phyloP scores from a whole-genome alignment of 1,140 invertebrate genomes.

The Pachypeltis micranthus region DNA sequence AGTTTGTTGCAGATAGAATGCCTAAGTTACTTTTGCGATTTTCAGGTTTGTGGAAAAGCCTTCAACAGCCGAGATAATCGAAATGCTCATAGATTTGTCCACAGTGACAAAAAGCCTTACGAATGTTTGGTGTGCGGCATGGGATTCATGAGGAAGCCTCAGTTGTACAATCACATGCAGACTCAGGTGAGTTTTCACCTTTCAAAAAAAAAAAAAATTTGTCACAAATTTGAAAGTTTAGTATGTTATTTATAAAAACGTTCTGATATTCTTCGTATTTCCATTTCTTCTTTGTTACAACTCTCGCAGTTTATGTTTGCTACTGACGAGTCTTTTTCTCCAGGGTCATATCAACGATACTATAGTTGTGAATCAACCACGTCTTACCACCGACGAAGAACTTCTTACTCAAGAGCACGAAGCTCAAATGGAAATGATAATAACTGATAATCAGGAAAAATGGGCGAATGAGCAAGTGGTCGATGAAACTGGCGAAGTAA shows the following conservation, averaged over 20 bases:
- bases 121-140: constrained; percentile 67
- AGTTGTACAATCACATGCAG: constrained; percentile 67
- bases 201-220: not conserved
- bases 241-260: too few species aligned
- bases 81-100: constrained; percentile 71
- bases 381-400: constrained; percentile 47
- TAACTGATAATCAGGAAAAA: constrained; percentile 27
- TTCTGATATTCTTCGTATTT: too few species aligned
- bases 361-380: constrained; percentile 66
- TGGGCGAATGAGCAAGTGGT: constrained; percentile 20
- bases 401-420: constrained; percentile 34
- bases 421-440: constrained; percentile 35
- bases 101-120: constrained; percentile 76
- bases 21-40: too few species aligned
- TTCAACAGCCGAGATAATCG: constrained; percentile 74
- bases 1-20: too few species aligned
- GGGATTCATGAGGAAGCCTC: constrained; percentile 72
- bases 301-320: constrained; percentile 2
- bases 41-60: constrained; percentile 67
- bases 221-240: too few species aligned
- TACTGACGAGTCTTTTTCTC: constrained; percentile 19
- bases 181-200: constrained; percentile 33
- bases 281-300: too few species aligned
- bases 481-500: not conserved
- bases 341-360: constrained; percentile 59